A percentile compares a stretch with the other conserved stretches of the same genome.
Conservation (phyloP, 2,888 invertebrate species). For the Malthinus flaveolus region DNA sequence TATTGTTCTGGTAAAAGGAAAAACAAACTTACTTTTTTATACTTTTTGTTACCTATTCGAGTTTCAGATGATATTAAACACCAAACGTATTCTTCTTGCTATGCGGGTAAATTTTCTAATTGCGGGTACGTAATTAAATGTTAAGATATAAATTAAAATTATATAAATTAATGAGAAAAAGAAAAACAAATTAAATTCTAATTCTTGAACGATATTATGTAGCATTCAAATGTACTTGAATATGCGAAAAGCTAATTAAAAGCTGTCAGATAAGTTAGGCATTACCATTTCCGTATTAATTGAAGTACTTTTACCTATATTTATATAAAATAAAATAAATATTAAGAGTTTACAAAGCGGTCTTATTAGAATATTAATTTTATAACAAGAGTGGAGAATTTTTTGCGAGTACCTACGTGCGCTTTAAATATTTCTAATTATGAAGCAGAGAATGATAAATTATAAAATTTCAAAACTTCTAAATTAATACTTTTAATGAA, state of each 20-base stretch:
- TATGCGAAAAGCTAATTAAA: slow-evolving; percentile 30
- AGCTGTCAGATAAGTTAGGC: slow-evolving; percentile 25
- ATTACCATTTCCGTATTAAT: slow-evolving; percentile 19
- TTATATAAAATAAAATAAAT: no score
- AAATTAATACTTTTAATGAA: slow-evolving; percentile 44
- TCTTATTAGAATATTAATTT: slow-evolving; percentile 7
- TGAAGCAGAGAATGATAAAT: slow-evolving; percentile 44
- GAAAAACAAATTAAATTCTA: slow-evolving; percentile 8
- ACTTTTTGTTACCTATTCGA: no score
- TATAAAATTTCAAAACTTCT: slow-evolving; percentile 36
- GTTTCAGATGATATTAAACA: no score
- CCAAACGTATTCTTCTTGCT: no score
- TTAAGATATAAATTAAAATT: background rate
- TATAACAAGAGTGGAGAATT: background rate
- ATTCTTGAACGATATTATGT: slow-evolving; percentile 5
- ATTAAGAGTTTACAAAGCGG: background rate
- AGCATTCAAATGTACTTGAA: slow-evolving; percentile 8
- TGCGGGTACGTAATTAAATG: slow-evolving; percentile 2
- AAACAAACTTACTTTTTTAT: no score
- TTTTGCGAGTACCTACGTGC: slow-evolving; percentile 30
- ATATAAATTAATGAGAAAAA: background rate
- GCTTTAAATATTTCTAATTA: slow-evolving; percentile 7
- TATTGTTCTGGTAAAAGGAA: no score
- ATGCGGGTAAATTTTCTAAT: slow-evolving; percentile 3
- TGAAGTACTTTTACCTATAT: no score